Evolutionary conservation across 1,140 invertebrate species (phyloP).

Genomic region (Tenebrio molitor): DNA sequence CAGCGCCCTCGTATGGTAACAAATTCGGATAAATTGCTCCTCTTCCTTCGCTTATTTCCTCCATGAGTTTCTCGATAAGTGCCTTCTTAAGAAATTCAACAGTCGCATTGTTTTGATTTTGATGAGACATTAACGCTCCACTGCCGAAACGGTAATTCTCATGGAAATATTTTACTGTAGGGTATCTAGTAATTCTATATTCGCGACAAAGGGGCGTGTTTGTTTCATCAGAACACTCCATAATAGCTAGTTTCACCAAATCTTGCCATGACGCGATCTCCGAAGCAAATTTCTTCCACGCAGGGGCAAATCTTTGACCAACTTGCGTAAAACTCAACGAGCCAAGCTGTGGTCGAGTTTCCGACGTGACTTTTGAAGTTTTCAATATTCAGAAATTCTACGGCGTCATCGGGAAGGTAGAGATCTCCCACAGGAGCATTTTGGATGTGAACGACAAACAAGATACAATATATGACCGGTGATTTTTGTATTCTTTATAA

Average conservation of each 20-base stretch:
- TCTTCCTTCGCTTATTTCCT: constrained; percentile 73
- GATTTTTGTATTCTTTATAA: background rate
- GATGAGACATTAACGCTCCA: too few species aligned
- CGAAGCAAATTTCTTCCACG: constrained; percentile 80
- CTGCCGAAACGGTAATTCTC: constrained; percentile 74
- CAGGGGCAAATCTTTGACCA: constrained; percentile 87
- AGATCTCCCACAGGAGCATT: constrained; percentile 65
- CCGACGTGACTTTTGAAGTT: constrained; percentile 75
- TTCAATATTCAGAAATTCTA: constrained; percentile 71
- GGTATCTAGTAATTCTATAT: constrained; percentile 89
- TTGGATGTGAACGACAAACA: background rate
- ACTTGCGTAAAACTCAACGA: constrained; percentile 91
- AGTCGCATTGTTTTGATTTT: too few species aligned
- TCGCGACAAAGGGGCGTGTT: constrained; percentile 85
- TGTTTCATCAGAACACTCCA: constrained; percentile 82
- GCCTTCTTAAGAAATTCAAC: constrained; percentile 70
- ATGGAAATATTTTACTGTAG: constrained; percentile 83
- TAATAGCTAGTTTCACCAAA: constrained; percentile 69
- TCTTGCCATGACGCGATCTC: constrained; percentile 72
- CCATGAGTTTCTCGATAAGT: constrained; percentile 73
- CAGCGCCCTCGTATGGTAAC: constrained; percentile 70
- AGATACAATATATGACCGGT: background rate
- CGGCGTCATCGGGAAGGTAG: constrained; percentile 73
- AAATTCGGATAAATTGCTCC: constrained; percentile 74
- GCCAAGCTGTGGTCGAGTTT: constrained; percentile 73